Percentiles rank a stretch among this genome's conserved stretches.
Conservation (phyloP, 2,888 invertebrate genomes). For the Stenurella melanura region DNA sequence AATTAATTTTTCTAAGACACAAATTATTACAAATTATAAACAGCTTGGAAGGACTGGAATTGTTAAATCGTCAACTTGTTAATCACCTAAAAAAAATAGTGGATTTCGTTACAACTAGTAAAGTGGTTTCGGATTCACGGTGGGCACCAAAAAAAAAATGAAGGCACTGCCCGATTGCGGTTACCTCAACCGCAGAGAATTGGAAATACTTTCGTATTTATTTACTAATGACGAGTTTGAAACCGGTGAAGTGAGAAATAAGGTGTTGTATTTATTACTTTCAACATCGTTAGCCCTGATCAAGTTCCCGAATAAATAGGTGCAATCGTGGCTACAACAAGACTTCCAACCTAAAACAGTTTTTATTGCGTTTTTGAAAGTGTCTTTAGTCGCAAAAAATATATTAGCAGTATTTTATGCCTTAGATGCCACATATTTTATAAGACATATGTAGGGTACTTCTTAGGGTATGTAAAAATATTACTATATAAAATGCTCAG, state of each 20-base stretch:
- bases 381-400: too few species aligned
- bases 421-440: too few species aligned
- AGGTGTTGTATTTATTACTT: background rate
- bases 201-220: background rate
- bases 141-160: background rate
- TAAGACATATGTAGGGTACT: too few species aligned
- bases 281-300: background rate
- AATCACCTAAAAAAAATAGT: background rate
- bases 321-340: too few species aligned
- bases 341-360: too few species aligned
- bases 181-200: background rate
- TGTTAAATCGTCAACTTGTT: background rate
- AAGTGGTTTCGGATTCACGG: background rate
- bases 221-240: background rate
- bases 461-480: too few species aligned
- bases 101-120: background rate
- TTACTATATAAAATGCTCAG: too few species aligned
- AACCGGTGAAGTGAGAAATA: conserved; percentile 7
- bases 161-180: background rate
- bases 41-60: background rate
- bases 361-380: too few species aligned
- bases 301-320: too few species aligned
- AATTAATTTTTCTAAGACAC: background rate
- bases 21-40: background rate
- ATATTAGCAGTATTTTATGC: too few species aligned